Evolutionary conservation across 64 coral and sea anemone genomes (phyloP), one percentile per base, ranked within the genome.

Genomic region (Cladopsammia gracilis): DNA sequence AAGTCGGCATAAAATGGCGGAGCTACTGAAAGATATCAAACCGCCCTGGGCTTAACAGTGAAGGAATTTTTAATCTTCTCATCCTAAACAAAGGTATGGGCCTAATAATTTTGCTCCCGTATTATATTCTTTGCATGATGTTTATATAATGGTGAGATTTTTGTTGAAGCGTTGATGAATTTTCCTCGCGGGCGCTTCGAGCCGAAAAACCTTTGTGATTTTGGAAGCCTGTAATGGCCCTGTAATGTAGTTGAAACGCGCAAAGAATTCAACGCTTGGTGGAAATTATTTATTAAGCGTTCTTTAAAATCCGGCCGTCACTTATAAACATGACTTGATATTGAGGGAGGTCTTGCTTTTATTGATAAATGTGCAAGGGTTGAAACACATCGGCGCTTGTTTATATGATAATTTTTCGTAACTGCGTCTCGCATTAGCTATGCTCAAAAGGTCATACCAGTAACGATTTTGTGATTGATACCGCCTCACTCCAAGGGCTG

Each of bases 11-110:
- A 3, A 83, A 83, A 83, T 83, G 80, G 80, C 80, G 60, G 60
- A 66, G 59, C 19, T 48, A 61, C 16, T 15, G 14, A 6, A 6
- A n/a, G 18, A 12, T 7, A 24, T 66, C 7, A 49, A 15, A 49
- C 19, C 45, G 34, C 3, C 20, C 3, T 66, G 44, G 18, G 44
- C 59, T 48, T 4, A 23, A 83, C 2, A 47, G 15, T 23, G 80
- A 66, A 83, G 62, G 80, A 83, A 64, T 83, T 66, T 65, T 0
- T 66, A 4, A n/a, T 67, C 7, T 46, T 48, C 9, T 66, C 3
- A 8, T 58, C 62, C 44, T 42, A 50, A 49, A 48, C 43, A 12
- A 83, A 83, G 80, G 80, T 83, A 83, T 47, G 80, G 59, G 48
- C 11, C 13, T 5, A 12, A 18, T 20, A 20, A 14, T 12, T 79